phyloP scores from a whole-genome alignment of 2,888 invertebrate species.

The Trilocha varians region DNA sequence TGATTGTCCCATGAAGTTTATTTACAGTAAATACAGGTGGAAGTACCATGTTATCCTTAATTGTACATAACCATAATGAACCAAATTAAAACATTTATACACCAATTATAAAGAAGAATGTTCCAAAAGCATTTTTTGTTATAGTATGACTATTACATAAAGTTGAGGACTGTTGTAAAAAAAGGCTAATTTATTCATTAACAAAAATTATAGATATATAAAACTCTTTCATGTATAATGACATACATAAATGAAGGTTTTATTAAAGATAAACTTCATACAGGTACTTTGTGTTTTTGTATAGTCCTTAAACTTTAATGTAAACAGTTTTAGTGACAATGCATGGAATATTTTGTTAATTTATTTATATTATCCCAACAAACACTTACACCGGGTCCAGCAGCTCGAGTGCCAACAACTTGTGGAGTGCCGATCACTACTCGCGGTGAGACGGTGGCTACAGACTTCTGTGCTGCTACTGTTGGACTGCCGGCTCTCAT shows the following conservation, averaged over 20 bases:
- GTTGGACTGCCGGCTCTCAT: conserved; percentile 82
- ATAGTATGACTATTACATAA: neutral
- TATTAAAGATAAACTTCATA: no score
- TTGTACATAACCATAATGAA: neutral
- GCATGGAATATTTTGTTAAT: neutral
- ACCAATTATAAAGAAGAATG: neutral
- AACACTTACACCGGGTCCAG: conserved; percentile 82
- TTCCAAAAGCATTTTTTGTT: neutral
- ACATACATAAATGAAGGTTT: no score
- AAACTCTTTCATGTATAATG: no score
- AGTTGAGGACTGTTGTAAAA: neutral
- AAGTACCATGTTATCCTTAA: neutral
- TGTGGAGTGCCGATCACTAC: conserved; percentile 88
- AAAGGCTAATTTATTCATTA: no score
- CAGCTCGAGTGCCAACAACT: conserved; percentile 85
- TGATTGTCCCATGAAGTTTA: neutral
- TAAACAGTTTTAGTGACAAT: conserved; percentile 2
- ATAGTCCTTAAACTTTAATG: neutral
- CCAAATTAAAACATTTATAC: neutral
- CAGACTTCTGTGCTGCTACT: conserved; percentile 81
- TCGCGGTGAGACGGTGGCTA: conserved; percentile 83
- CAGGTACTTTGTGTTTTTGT: no score
- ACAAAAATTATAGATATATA: no score
- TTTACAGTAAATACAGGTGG: neutral
- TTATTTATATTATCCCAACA: neutral